Evolutionary conservation across 2,797 vertebrate species (phyloP), one percentile per base, ranked within the genome.

Genomic region (Oreonectes daqikongensis): DNA sequence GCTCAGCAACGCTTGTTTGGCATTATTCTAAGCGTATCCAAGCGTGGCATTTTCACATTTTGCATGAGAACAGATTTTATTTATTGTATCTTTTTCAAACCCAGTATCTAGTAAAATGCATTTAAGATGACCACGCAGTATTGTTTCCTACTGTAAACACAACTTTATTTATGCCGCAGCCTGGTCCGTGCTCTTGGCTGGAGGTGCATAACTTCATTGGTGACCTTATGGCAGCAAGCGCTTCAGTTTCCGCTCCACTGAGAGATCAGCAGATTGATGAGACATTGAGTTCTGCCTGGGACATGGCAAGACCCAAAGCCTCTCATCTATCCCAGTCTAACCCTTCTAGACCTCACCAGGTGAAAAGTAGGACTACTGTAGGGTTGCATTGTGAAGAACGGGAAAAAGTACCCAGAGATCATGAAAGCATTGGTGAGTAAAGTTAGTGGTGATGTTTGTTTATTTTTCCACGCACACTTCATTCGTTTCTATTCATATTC

Each of bases 141-240:
- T 52, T 20, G 20, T 52, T 32, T 32, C 32, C 32, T 6, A 3
- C 3, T 32, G 32, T n/a, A n/a, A n/a, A n/a, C n/a, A n/a, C n/a
- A 32, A 3, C 15, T 57, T 20, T 6, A 53, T 24, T 53, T 10
- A 40, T 5, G 15, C 42, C 64, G 38, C 48, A 93, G 91, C 81
- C 86, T 66, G 88, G 72, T 63, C 88, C 89, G 24, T 89, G 88
- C 88, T 91, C 93, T 79, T 94, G 92, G 92, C 87, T 92, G 89
- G 93, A 94, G 70, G 91, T 93, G 91, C 90, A 93, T 69, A 92
- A 92, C 81, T 93, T 93, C 84, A 91, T 93, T 46, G 91, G 93
- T 4, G 93, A 94, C 68, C 89, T 94, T 0, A 83, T 93, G 79
- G 84, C 90, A 46, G 91, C 92, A 73, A 91, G 87, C 79, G 87